These are phyloP conservation scores for Neoniphon sammara DNA, from an alignment of 2,797 vertebrate species.

Conservation along the genomic window DNA sequence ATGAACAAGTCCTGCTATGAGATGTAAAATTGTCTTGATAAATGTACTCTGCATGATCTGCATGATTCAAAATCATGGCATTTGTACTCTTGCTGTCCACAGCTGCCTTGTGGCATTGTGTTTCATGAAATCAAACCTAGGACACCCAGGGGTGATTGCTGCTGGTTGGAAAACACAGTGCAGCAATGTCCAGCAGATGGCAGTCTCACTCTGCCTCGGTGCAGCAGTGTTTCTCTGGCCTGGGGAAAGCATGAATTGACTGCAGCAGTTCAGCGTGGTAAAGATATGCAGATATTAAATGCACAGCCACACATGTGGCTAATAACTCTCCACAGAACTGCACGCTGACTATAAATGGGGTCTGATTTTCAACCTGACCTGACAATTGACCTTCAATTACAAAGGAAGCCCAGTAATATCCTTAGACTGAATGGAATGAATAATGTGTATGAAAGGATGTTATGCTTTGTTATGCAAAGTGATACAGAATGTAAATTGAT, in stretches of 20 bases:
- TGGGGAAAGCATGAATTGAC: not conserved
- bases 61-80: not conserved
- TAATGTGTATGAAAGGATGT: conserved; percentile 55
- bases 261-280: not conserved
- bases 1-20: not conserved
- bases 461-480: conserved; percentile 62
- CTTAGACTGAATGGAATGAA: conserved; percentile 43
- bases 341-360: conserved; percentile 49
- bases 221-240: not conserved
- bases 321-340: conserved; percentile 42
- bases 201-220: conserved; percentile 62
- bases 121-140: not conserved
- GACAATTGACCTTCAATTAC: conserved; percentile 64
- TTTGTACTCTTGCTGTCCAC: not conserved
- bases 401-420: conserved; percentile 54
- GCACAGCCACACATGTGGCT: conserved; percentile 56
- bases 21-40: not conserved
- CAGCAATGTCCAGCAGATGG: conserved; percentile 73
- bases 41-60: no score
- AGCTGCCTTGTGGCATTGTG: not conserved
- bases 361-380: conserved; percentile 60
- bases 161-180: not conserved
- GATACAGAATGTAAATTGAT: conserved; percentile 38
- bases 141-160: not conserved
- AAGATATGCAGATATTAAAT: conserved; percentile 63